Evolutionary conservation across 2,797 vertebrate genomes (phyloP), one percentile per base, ranked within the genome.

Genomic region (Microcaecilia unicolor): DNA sequence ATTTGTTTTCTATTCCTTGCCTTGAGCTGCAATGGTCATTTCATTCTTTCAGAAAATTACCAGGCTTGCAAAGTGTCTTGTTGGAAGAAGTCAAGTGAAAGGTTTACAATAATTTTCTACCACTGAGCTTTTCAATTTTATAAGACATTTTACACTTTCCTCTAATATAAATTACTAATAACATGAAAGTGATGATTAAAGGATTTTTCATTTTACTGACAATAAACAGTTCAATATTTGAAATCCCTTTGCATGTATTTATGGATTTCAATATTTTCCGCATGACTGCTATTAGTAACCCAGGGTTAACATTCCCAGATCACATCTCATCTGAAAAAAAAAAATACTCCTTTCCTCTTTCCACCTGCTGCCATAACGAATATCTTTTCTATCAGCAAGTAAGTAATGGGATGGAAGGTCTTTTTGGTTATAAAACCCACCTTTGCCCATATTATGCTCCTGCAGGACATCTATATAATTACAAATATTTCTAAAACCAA

Each of bases 11-110:
- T 7, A 3, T 3, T 28, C n/a, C 12, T 39, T 9, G 10, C 8
- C 12, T 34, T 18, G 8, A 17, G 11, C 15, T 31, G 25, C 20
- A 26, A 26, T 24, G 22, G 28, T 13, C 15, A 18, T 33, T 18
- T 42, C 15, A 17, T 25, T 41, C 35, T 49, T 41, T 38, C 25
- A 19, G 16, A 34, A 38, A 43, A 43, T 38, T 27, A 31, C 25
- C 25, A 12, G 12, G 16, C 23, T 25, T 36, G 22, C 36, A 39
- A 44, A 26, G 29, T 34, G 30, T 26, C 47, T 43, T 10, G 17
- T 24, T 5, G 43, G 22, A 39, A 27, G 5, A 13, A 18, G 20
- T n/a, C 6, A 19, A 22, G 44, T 28, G 9, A 34, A 17, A n/a
- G 20, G 17, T 31, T 44, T 25, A 22, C 5, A 13, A 18, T 30